phyloP scores from a whole-genome alignment of 2,888 invertebrate genomes.

The Nudaria mundana region DNA sequence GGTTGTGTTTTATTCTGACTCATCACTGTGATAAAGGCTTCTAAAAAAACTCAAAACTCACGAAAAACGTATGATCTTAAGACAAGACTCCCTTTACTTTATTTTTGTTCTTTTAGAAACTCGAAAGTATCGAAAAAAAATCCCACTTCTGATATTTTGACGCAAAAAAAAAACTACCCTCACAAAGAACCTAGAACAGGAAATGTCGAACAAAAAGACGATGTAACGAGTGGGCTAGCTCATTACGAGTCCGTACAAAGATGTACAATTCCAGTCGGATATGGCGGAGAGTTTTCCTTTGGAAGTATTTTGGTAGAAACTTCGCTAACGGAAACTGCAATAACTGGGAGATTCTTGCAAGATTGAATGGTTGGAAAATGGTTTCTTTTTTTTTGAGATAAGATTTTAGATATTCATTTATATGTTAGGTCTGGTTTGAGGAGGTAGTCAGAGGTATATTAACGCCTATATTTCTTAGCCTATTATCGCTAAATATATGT shows the following conservation, averaged over 20 bases:
- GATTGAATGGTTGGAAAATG: too few species aligned
- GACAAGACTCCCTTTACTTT: too few species aligned
- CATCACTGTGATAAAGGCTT: too few species aligned
- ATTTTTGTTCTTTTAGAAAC: not conserved
- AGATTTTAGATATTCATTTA: too few species aligned
- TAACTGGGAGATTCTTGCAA: slow-evolving; percentile 2
- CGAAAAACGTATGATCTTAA: too few species aligned
- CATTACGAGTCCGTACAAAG: slow-evolving; percentile 30
- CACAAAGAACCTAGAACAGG: slow-evolving; percentile 30
- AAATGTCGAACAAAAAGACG: slow-evolving; percentile 34
- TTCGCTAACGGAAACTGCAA: slow-evolving; percentile 6
- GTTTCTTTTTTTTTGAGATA: too few species aligned
- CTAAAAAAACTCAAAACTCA: too few species aligned
- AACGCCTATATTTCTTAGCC: too few species aligned
- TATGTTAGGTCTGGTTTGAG: too few species aligned
- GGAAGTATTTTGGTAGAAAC: slow-evolving; percentile 3
- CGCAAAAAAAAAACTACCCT: slow-evolving; percentile 16
- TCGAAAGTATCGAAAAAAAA: not conserved
- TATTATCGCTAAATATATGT: too few species aligned
- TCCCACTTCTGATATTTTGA: slow-evolving; percentile 19
- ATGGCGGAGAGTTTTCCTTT: slow-evolving; percentile 8
- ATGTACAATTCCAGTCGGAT: slow-evolving; percentile 30
- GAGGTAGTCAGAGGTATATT: too few species aligned
- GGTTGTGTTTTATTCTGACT: too few species aligned
- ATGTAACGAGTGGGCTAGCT: slow-evolving; percentile 32